Evolutionary conservation across 2,888 invertebrate species (phyloP), one percentile per base, ranked within the genome.

Genomic region (Tillus elongatus): DNA sequence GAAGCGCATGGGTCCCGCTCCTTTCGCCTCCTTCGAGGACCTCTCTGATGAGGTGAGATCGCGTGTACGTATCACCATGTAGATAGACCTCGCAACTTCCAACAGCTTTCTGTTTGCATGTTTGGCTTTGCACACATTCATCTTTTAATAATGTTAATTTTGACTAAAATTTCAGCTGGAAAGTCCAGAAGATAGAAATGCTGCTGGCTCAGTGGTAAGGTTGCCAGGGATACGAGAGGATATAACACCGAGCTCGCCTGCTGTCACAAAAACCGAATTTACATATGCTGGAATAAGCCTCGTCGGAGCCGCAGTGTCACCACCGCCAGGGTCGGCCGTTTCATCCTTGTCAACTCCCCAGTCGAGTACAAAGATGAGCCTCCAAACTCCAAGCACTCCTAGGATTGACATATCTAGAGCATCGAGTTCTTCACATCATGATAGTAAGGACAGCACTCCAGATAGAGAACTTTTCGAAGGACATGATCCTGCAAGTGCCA

Each of bases 21-120:
- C 91, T 61, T 85, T 91, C 68, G 91, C 91, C 63, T 91, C 90
- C 57, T 88, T 91, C 70, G 91, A 91, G 74, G 87, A 87, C 73
- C 75, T 79, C 64, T 84, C 83, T 58, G 86, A 87, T 69, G 85
- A 85, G 73, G 77, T 82, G 68, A 77, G 73, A 61, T 66, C 69
- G 45, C 69, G 72, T 63, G 74, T 74, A 74, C 67, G 74, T 74
- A 74, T 70, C 69, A 47, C 41, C 48, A 19, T n/a, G 6, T 19
- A 19, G n/a, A 8, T n/a, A 19, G 24, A 8, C 24, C 24, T 19
- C 24, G 24, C 24, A 19, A n/a, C 24, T 19, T 19, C 24, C n/a
- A 6, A n/a, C 24, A 19, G n/a, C 6, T n/a, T n/a, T 8, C n/a
- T 19, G 6, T 19, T n/a, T 19, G 24, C 24, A 19, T 19, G 24